A percentile compares a stretch with the other conserved stretches of the same genome.
These are phyloP conservation scores for Drosophila conformis DNA, from an alignment of 2,888 invertebrate genomes.

Conservation along the genomic window DNA sequence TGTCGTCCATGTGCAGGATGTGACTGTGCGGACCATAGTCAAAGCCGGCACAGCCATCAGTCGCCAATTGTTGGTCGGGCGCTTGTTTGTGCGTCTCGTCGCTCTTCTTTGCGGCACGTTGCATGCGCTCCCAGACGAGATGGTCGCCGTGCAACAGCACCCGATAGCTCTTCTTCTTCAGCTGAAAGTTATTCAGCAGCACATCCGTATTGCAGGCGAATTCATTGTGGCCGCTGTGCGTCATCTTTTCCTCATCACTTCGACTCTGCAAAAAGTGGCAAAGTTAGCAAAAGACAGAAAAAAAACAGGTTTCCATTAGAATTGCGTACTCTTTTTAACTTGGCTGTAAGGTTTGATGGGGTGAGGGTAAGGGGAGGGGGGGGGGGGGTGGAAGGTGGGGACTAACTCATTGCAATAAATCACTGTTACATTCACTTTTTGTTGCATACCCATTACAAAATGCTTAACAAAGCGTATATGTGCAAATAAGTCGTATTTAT, in stretches of 20 bases:
- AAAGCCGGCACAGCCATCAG: background rate
- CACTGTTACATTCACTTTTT: slow-evolving; percentile 51
- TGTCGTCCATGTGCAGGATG: slow-evolving; percentile 73
- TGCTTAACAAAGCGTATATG: background rate
- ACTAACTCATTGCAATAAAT: slow-evolving; percentile 33
- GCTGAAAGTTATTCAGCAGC: slow-evolving; percentile 87
- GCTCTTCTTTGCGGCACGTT: slow-evolving; percentile 34
- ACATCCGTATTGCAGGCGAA: slow-evolving; percentile 67
- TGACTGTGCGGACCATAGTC: slow-evolving; percentile 65
- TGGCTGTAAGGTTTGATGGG: background rate
- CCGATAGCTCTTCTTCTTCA: slow-evolving; percentile 87
- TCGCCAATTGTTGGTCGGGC: slow-evolving; percentile 33
- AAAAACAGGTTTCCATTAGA: slow-evolving; percentile 75
- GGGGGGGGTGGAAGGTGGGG: background rate
- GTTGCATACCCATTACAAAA: background rate
- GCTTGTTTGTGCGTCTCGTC: slow-evolving; percentile 26
- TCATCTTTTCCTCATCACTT: slow-evolving; percentile 61
- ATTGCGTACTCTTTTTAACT: slow-evolving; percentile 29
- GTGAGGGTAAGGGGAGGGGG: background rate
- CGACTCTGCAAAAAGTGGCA: slow-evolving; percentile 35
- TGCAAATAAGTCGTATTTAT: background rate
- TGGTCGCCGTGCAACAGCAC: slow-evolving; percentile 88
- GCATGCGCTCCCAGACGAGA: slow-evolving; percentile 87
- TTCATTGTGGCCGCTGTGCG: slow-evolving; percentile 56
- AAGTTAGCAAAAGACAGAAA: background rate